A percentile compares a stretch with the other conserved stretches of the same genome.
phyloP scores from a whole-genome alignment of 1,140 invertebrate genomes.

The Mizuhopecten yessoensis region DNA sequence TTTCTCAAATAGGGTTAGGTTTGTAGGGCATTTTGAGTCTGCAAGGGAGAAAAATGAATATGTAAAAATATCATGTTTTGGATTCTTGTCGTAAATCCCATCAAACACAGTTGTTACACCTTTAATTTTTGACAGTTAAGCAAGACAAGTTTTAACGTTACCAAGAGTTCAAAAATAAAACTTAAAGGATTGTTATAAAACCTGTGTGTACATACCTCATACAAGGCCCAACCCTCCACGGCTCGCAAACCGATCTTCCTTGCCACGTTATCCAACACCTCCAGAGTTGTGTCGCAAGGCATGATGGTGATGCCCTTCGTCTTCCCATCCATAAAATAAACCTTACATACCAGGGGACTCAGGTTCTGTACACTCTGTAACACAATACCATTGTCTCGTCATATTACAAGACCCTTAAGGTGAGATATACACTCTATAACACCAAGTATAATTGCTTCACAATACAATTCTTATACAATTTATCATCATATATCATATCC shows the following conservation, averaged over 20 bases:
- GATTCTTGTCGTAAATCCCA: neutral
- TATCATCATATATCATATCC: too few relatives aligned
- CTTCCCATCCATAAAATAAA: slow-evolving; percentile 97
- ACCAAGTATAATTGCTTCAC: too few relatives aligned
- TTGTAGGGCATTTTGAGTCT: neutral
- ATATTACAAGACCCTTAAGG: too few relatives aligned
- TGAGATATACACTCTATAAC: too few relatives aligned
- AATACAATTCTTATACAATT: too few relatives aligned
- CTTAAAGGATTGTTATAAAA: too few relatives aligned
- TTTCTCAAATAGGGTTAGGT: neutral
- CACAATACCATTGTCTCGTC: neutral
- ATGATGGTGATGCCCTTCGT: slow-evolving; percentile 98
- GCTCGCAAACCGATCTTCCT: slow-evolving; percentile 93
- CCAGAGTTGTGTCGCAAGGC: slow-evolving; percentile 95
- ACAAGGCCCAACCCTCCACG: slow-evolving; percentile 97
- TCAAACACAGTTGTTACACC: neutral
- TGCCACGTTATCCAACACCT: slow-evolving; percentile 93
- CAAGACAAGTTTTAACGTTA: too few relatives aligned
- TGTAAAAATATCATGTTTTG: neutral
- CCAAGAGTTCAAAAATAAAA: too few relatives aligned
- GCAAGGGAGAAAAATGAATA: neutral
- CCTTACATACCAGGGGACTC: slow-evolving; percentile 96
- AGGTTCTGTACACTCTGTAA: slow-evolving; percentile 93
- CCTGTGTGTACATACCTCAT: slow-evolving; percentile 84
- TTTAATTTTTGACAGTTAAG: neutral